Percentiles rank a stretch among this genome's conserved stretches.
Conservation (phyloP, 2,113 vertebrate species). For the Zosterops hypoxanthus region DNA sequence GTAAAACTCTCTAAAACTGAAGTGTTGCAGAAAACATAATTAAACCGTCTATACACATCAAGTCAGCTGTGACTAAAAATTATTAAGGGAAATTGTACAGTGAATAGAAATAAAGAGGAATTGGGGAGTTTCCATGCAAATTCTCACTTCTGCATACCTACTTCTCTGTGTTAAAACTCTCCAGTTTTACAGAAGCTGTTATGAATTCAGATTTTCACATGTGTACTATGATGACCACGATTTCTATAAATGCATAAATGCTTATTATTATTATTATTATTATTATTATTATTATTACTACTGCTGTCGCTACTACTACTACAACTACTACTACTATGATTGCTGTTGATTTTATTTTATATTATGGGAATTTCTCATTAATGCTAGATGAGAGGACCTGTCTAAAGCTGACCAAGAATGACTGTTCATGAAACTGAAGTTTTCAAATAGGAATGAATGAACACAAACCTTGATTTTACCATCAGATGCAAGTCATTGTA, state of each 20-base stretch:
- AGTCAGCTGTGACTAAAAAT: neutral
- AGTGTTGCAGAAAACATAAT: neutral
- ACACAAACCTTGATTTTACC: neutral
- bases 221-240: neutral
- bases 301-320: neutral
- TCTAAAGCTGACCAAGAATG: neutral
- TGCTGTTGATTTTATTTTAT: neutral
- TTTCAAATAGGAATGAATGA: neutral
- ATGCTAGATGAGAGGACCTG: neutral
- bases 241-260: neutral
- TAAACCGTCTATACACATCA: neutral
- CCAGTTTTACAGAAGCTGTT: neutral
- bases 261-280: neutral
- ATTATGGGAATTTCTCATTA: neutral
- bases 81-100: neutral
- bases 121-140: neutral
- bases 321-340: neutral
- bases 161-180: neutral
- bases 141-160: neutral
- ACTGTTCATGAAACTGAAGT: neutral
- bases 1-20: neutral
- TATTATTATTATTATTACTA: rapidly evolving
- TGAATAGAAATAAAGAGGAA: neutral
- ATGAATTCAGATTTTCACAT: neutral
- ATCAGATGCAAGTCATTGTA: neutral